A percentile compares a stretch with the other conserved stretches of the same genome.
Conservation (phyloP, 2,888 invertebrate genomes). For the Cecidostiba fungosa region DNA sequence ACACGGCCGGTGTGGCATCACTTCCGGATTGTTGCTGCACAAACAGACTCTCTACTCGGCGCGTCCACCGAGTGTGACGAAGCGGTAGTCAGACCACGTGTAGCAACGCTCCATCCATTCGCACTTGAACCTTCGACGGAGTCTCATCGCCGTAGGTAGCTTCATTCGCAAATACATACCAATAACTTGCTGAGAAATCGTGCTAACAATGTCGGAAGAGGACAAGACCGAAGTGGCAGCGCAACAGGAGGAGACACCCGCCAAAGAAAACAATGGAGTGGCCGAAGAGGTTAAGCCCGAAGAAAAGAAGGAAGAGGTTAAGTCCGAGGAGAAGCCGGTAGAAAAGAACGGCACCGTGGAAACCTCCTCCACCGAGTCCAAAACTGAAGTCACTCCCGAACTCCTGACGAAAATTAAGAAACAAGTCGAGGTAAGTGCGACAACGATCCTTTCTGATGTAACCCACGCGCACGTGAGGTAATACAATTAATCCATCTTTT, state of each 20-base stretch:
- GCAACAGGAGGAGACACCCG: not conserved
- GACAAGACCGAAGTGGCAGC: not conserved
- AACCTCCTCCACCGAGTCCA: not conserved
- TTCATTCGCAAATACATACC: not conserved
- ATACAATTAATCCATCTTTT: conserved; percentile 4
- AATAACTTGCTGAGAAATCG: not conserved
- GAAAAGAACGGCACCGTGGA: conserved; percentile 24
- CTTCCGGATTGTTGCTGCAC: not conserved
- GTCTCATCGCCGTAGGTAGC: not conserved
- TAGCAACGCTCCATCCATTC: not conserved
- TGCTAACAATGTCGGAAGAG: conserved; percentile 19
- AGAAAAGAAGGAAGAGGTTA: conserved; percentile 65
- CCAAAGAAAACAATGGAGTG: not conserved
- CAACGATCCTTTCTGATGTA: not conserved
- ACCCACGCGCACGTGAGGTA: not conserved
- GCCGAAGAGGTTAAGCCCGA: conserved; percentile 65
- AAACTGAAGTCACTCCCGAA: conserved; percentile 63
- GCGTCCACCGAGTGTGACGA: not conserved
- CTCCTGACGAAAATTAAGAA: conserved; percentile 71
- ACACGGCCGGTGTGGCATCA: not conserved
- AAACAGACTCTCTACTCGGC: not conserved
- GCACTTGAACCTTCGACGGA: not conserved
- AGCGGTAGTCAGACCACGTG: not conserved
- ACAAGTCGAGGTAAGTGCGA: conserved; percentile 66
- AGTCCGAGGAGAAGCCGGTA: conserved; percentile 61